Base-by-base conservation (phyloP, 2,113 vertebrate species). In the Caracal caracal region DNA sequence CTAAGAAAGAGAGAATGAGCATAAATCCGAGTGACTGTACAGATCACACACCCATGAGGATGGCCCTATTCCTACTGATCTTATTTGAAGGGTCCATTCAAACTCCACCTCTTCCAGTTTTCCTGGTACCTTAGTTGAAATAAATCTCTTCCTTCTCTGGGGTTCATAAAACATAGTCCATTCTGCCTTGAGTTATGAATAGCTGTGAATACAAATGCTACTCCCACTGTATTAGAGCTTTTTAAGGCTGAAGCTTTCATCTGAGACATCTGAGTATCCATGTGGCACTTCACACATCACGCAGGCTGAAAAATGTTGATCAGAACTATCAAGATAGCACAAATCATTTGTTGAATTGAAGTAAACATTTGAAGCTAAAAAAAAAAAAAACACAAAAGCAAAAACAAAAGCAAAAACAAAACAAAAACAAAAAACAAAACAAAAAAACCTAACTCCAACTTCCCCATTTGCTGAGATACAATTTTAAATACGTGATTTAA, bases 401-500 rank as follows among this genome's bases (percentile, higher is more conserved):
- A 43, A 49, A 49, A 56, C 53, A 56, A 56, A 56, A 56, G 20
- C 53, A 56, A 56, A 56, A 56, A 59, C 6, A 20, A 56, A 56
- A 56, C 53, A 59, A 59, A 19, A 59, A 59, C 5, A 56, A 53
- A 20, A 59, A 59, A 2, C 20, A 22, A 11, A 49, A 49, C 49
- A 49, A 49, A 11, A 49, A 49, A 22, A 59, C 56, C 56, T n/a
- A 35, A 43, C n/a, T 33, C 35, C 24, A 79, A 51, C 53, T 65
- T 84, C 19, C 28, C 30, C 35, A 63, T 66, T 47, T 78, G 28
- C 24, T 49, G 43, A 73, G 26, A 73, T 5, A 19, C 20, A 78
- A 73, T 80, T 85, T 89, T n/a, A 84, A 92, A 63, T 47, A 68
- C 49, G 22, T 91, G 26, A 82, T 83, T 91, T 51, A 83, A 78